Conservation (phyloP, 2,113 vertebrate genomes). For the Eurypyga helias region DNA sequence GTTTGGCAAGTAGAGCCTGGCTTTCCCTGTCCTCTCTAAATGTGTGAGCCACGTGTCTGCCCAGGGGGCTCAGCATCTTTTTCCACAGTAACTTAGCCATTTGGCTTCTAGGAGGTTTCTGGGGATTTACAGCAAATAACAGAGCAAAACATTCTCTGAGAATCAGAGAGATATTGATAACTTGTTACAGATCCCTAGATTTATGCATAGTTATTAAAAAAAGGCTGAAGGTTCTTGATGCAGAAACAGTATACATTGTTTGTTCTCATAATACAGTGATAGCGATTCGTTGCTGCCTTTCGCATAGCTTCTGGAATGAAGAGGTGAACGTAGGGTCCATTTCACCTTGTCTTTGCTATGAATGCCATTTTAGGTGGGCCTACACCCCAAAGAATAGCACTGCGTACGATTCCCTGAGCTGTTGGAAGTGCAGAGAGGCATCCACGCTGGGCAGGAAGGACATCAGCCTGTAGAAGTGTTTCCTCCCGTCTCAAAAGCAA, state of each 20-base stretch:
- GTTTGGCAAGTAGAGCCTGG: background rate
- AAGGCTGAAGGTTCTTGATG: background rate
- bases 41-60: fast-evolving
- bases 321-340: background rate
- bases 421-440: background rate
- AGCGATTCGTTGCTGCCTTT: background rate
- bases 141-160: background rate
- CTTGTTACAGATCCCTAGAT: background rate
- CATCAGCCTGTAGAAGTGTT: background rate
- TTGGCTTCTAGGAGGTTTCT: background rate
- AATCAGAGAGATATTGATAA: background rate
- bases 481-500: background rate
- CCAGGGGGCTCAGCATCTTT: background rate
- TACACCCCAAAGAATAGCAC: background rate
- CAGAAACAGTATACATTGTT: background rate
- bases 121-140: background rate
- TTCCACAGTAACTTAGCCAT: background rate
- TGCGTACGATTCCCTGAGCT: background rate
- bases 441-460: background rate
- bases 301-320: background rate
- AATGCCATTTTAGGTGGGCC: background rate
- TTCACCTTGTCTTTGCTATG: background rate
- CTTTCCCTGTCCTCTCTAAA: background rate
- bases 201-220: background rate
- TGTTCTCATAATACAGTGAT: background rate